Evolutionary conservation across 2,113 vertebrate species (phyloP).

Genomic region (Taurulus bubalis): DNA sequence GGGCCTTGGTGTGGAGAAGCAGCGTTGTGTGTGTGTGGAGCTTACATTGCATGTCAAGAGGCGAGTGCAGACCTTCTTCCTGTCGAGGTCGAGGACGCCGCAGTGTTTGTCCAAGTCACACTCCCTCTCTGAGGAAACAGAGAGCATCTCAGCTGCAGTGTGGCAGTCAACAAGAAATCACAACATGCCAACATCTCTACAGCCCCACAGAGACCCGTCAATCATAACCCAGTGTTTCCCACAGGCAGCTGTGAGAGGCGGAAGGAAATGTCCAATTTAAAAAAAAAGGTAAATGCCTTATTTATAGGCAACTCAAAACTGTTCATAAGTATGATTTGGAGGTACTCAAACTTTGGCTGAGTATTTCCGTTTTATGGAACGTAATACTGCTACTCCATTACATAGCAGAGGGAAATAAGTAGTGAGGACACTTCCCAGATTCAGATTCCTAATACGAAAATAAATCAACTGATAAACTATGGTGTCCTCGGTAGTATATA

Average conservation of each 20-base stretch:
- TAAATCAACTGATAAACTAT: too few relatives aligned
- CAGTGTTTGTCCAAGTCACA: constrained; percentile 95
- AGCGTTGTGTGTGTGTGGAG: not conserved
- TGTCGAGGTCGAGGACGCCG: constrained; percentile 92
- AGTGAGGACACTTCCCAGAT: not conserved
- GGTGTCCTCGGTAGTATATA: not conserved
- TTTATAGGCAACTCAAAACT: not conserved
- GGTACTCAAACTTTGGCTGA: not conserved
- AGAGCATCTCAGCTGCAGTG: constrained; percentile 14
- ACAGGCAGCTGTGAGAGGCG: not conserved
- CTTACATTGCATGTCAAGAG: constrained; percentile 95
- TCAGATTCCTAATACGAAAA: not conserved
- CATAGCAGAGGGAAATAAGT: not conserved
- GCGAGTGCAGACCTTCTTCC: constrained; percentile 95
- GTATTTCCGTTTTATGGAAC: not conserved
- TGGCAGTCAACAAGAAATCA: not conserved
- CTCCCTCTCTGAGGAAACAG: constrained; percentile 87
- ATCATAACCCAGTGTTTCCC: not conserved
- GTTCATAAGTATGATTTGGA: not conserved
- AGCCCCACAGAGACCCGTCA: too few relatives aligned
- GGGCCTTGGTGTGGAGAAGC: not conserved
- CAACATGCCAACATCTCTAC: not conserved
- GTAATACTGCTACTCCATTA: not conserved
- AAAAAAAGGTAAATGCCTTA: not conserved
- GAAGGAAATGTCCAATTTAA: not conserved